Conservation (phyloP, 2,888 invertebrate species). For the Chirona hameri region DNA sequence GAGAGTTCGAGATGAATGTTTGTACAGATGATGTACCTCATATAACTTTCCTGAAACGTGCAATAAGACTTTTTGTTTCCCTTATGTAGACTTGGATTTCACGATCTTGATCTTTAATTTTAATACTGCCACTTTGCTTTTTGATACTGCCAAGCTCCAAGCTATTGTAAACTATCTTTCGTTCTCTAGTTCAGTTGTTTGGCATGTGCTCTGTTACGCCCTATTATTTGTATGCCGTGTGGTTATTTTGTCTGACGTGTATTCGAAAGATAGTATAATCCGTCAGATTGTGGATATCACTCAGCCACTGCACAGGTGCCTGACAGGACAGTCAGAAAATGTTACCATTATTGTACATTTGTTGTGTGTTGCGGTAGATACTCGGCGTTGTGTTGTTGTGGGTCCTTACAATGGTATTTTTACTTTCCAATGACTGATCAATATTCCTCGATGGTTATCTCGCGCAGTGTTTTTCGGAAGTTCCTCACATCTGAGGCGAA, state of each 20-base stretch:
- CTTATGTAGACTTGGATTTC: background rate
- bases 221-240: background rate
- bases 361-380: background rate
- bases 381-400: background rate
- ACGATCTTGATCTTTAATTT: background rate
- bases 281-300: background rate
- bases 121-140: background rate
- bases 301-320: background rate
- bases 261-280: background rate
- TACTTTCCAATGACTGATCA: background rate
- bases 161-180: too few species aligned
- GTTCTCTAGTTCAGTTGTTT: background rate
- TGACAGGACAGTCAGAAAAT: background rate
- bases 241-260: background rate
- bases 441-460: background rate
- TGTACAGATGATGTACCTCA: background rate
- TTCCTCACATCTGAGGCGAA: too few species aligned
- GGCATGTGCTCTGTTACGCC: background rate
- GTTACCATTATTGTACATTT: slow-evolving; percentile 24
- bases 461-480: too few species aligned
- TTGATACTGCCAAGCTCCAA: background rate
- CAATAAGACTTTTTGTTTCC: background rate
- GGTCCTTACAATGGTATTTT: background rate
- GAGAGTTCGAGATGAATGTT: background rate
- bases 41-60: slow-evolving; percentile 1